Evolutionary conservation across 2,113 vertebrate species (phyloP).

Genomic region (Syngnathus typhle): DNA sequence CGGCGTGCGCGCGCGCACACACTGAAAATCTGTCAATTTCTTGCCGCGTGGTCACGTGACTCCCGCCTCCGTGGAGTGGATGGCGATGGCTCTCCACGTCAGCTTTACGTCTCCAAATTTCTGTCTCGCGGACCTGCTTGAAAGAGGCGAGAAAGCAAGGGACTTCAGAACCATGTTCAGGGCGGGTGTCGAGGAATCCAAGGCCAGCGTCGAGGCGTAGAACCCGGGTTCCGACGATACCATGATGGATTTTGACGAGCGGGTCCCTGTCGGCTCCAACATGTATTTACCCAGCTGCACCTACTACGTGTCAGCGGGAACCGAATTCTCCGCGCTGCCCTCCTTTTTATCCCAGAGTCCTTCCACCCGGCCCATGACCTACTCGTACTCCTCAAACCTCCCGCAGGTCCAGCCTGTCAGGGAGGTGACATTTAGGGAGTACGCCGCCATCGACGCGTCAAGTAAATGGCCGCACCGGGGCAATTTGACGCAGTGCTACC

Average conservation of each 20-base stretch:
- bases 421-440: slow-evolving; percentile 97
- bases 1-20: slow-evolving; percentile 6
- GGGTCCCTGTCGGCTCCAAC: slow-evolving; percentile 97
- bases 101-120: slow-evolving; percentile 97
- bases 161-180: slow-evolving; percentile 90
- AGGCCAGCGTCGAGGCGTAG: slow-evolving; percentile 40
- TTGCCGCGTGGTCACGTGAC: slow-evolving; percentile 88
- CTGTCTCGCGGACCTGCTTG: slow-evolving; percentile 94
- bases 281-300: slow-evolving; percentile 99
- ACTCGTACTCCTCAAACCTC: slow-evolving; percentile 95
- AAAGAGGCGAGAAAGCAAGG: slow-evolving; percentile 90
- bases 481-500: slow-evolving; percentile 89
- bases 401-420: slow-evolving; percentile 94
- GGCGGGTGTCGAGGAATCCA: slow-evolving; percentile 84
- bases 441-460: slow-evolving; percentile 93
- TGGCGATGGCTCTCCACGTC: slow-evolving; percentile 98
- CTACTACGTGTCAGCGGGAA: slow-evolving; percentile 96
- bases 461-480: slow-evolving; percentile 92
- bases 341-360: slow-evolving; percentile 94
- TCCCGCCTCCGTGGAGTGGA: slow-evolving; percentile 91
- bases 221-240: slow-evolving; percentile 28
- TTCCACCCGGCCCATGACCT: slow-evolving; percentile 93
- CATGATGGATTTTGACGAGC: slow-evolving; percentile 99
- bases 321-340: slow-evolving; percentile 96
- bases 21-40: slow-evolving; percentile 87